Evolutionary conservation across 2,888 invertebrate genomes (phyloP).

Genomic region (Microctonus brassicae): DNA sequence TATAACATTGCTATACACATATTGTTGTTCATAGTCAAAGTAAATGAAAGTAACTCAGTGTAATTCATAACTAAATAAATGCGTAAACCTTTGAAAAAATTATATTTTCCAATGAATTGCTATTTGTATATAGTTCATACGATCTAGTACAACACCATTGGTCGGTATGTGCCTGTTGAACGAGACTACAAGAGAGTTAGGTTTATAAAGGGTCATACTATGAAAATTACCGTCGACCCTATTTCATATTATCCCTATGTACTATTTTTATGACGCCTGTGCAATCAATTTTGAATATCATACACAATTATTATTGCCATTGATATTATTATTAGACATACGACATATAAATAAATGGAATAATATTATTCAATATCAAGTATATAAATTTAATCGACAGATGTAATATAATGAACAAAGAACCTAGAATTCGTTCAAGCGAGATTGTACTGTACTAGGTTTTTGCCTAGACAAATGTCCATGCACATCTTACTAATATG

Average conservation of each 20-base stretch:
- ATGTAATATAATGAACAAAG: constrained; percentile 46
- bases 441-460: constrained; percentile 48
- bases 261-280: not conserved
- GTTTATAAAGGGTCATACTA: constrained; percentile 59
- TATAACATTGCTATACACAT: not conserved
- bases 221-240: constrained; percentile 32
- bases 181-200: no score
- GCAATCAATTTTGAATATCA: not conserved
- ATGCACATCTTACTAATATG: constrained; percentile 27
- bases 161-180: constrained; percentile 58
- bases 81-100: not conserved
- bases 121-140: not conserved
- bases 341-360: not conserved
- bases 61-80: constrained; percentile 4
- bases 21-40: not conserved
- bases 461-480: constrained; percentile 52
- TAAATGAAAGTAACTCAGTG: not conserved
- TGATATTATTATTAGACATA: no score
- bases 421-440: constrained; percentile 33
- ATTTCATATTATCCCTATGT: constrained; percentile 20
- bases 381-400: no score
- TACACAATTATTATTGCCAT: not conserved
- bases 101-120: constrained; percentile 13
- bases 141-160: not conserved
- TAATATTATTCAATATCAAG: no score